Evolutionary conservation across 2,113 vertebrate species (phyloP), one percentile per base, ranked within the genome.

Genomic region (Eubucco bourcierii): DNA sequence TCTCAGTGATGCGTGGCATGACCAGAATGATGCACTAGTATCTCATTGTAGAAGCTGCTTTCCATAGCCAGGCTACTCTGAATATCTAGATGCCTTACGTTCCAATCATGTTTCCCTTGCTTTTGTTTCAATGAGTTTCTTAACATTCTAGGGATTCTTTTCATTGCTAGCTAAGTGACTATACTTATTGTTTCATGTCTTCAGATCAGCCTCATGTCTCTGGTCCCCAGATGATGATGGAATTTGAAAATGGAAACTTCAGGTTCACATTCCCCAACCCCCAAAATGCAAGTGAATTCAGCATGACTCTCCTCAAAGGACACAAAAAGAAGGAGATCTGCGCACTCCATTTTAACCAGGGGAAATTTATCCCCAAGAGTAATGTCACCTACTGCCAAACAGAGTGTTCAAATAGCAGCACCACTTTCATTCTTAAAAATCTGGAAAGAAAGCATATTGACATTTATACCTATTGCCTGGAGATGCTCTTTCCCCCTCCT

Each of bases 401-500:
- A 79, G 31, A 88, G 15, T 15, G 87, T 80, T 97, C 92, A 78
- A 94, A 78, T 27, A 95, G 34, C 27, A 97, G 74, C n/a, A 93
- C 97, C 60, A 97, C 94, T 28, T 97, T 98, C 53, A 93, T 94
- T 68, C 95, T 98, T 52, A 84, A 91, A 78, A 96, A 97, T 70
- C 80, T 98, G 95, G 92, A 97, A 78, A 94, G 33, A 73, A 95
- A 94, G 16, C 86, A 98, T 41, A 90, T 60, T 2, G 97, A 95
- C 41, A 77, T 84, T 63, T 98, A 98, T 13, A 94, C 46, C 37
- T 98, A 97, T 71, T 95, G 84, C 61, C 76, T 98, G 60, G 89
- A 94, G 56, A 94, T 88, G 44, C 93, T 97, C 90, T 87, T 96
- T 28, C 98, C 98, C 47, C 96, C 98, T 93, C 98, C 98, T 75